These are phyloP conservation scores for Manis pentadactyla DNA, from an alignment of 2,797 vertebrate species.

Conservation along the genomic window DNA sequence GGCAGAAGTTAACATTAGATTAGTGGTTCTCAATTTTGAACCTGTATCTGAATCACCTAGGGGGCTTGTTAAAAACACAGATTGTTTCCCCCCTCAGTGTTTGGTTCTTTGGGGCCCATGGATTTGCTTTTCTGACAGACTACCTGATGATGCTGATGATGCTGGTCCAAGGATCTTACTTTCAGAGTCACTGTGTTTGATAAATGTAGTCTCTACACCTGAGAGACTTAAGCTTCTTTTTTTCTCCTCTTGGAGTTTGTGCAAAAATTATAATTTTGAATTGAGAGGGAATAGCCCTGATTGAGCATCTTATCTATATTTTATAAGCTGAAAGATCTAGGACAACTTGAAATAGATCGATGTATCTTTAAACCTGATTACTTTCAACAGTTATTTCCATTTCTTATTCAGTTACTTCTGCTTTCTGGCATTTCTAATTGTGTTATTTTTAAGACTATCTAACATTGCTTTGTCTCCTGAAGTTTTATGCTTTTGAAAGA, in stretches of 20 bases:
- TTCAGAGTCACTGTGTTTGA: not conserved
- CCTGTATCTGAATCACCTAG: not conserved
- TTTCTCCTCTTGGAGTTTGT: not conserved
- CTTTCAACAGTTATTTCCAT: not conserved
- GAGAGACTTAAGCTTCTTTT: not conserved
- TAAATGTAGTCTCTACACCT: not conserved
- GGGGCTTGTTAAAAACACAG: constrained; percentile 14
- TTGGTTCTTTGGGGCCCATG: not conserved
- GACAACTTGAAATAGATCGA: constrained; percentile 30
- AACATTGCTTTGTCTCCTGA: not conserved
- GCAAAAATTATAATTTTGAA: not conserved
- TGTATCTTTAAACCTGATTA: constrained; percentile 21
- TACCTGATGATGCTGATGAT: not conserved
- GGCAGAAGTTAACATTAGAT: not conserved
- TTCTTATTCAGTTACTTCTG: constrained; percentile 48
- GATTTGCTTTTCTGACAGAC: not conserved
- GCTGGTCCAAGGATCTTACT: not conserved
- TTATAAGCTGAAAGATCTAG: constrained; percentile 11
- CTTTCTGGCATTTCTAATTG: constrained; percentile 45
- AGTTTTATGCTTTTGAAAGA: constrained; percentile 42
- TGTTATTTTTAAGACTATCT: constrained; percentile 13
- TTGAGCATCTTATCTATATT: not conserved
- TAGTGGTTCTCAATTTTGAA: constrained; percentile 2
- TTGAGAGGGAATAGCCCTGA: not conserved
- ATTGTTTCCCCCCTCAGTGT: not conserved